Base-by-base conservation (phyloP, 2,113 vertebrate species). In the Paramormyrops kingsleyae region DNA sequence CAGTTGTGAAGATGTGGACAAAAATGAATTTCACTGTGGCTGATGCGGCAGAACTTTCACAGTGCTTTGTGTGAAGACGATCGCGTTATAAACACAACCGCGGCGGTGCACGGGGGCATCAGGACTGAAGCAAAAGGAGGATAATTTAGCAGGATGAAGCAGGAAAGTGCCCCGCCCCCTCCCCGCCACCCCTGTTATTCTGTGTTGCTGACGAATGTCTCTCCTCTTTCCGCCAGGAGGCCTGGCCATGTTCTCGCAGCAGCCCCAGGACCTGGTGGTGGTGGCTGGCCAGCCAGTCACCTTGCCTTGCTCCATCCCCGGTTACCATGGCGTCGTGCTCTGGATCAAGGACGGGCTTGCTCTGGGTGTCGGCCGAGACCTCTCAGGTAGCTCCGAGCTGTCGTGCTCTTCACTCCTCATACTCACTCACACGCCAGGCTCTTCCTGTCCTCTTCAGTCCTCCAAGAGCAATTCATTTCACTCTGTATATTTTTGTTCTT, bases 331-430 rank as follows among this genome's bases (percentile, higher is more conserved):
- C 4, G 96, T 99, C 0, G 97, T 99, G 77, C 96, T 99, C 17
- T 99, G 99, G 99, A 98, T 99, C 92, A 99, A 99, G 92, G 98
- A 99, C 0, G 98, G 98, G 89, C 94, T 99, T 46, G 99, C 98
- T 2, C 95, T 99, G 0, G 99, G 99, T 0, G 97, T 99, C 2
- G 98, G 98, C 89, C 95, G 98, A 91, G 98, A 99, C 91, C 98
- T 99, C 89, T 96, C 98, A 46, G 98, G 99, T 99, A 96, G 96
- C 96, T 80, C 35, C 4, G 15, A 80, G 90, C 27, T 70, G n/a
- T 24, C 39, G 10, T 52, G 31, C 31, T n/a, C 21, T 17, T n/a
- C 8, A 13, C 66, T 47, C 24, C 44, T 21, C 21, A 1, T n/a
- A 44, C 85, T 9, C n/a, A 44, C 13, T 7, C 50, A 7, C 49